A percentile compares a stretch with the other conserved stretches of the same genome.
These are phyloP conservation scores for Himalopsyche japonica DNA, from an alignment of 2,888 invertebrate genomes.

Conservation along the genomic window DNA sequence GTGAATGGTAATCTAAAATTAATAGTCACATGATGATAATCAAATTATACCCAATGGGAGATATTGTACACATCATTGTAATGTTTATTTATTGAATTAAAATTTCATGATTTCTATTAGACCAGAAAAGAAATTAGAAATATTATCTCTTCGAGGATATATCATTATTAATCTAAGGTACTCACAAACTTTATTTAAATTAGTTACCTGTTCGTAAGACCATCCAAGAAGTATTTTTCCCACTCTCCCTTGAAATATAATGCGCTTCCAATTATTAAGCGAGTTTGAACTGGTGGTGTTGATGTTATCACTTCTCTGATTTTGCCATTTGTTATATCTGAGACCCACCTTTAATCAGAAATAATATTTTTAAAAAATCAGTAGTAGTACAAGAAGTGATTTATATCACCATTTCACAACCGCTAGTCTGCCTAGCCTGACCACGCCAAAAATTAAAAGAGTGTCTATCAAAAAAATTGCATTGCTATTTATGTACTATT, in stretches of 20 bases:
- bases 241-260: slow-evolving; percentile 74
- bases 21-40: slow-evolving; percentile 9
- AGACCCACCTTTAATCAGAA: slow-evolving; percentile 62
- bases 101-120: too few species aligned
- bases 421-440: too few species aligned
- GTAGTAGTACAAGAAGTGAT: too few species aligned
- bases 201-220: slow-evolving; percentile 59
- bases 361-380: neutral
- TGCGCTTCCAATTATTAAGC: slow-evolving; percentile 67
- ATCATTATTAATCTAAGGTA: neutral
- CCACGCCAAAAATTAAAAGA: too few species aligned
- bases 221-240: slow-evolving; percentile 65
- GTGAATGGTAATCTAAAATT: slow-evolving; percentile 59
- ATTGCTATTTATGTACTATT: too few species aligned
- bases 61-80: neutral
- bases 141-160: too few species aligned
- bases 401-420: too few species aligned
- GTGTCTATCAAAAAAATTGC: too few species aligned
- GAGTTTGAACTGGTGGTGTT: slow-evolving; percentile 59
- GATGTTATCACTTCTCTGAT: slow-evolving; percentile 63
- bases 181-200: neutral
- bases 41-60: neutral
- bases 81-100: too few species aligned
- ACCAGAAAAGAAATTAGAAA: too few species aligned
- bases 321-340: slow-evolving; percentile 62